Evolutionary conservation across 2,113 vertebrate species (phyloP), one percentile per base, ranked within the genome.

Genomic region (Macrotus californicus): DNA sequence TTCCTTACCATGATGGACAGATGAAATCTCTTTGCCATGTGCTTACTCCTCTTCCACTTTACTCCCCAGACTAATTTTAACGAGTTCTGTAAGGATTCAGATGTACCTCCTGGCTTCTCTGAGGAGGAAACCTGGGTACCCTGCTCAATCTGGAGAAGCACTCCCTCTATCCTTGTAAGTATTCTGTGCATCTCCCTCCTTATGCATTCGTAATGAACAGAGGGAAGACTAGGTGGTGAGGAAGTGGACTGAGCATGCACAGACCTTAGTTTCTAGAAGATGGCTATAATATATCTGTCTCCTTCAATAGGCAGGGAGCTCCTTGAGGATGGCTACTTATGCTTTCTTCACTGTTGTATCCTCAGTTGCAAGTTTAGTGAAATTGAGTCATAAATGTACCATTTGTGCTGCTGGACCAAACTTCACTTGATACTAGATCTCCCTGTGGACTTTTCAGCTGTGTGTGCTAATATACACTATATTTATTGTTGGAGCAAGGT

Each of bases 71-170:
- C 39, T 64, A 6, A 64, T 31, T 76, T 92, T 69, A 81, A 39
- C 54, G 75, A 31, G 41, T 86, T 81, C 48, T 89, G 59, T 64
- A 82, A 77, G 52, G 21, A 64, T 39, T 94, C 73, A 46, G 59
- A 48, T 22, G 19, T 10, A 67, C 26, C 24, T 81, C 11, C 59
- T 64, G 16, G 46, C 21, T 34, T 59, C 39, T 92, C 36, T 22
- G 59, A 94, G 59, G 26, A 85, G 84, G n/a, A 88, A n/a, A 50
- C 5, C 43, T 26, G 24, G 54, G 26, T 73, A 59, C 8, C 16
- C 1, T 24, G 34, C 10, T 7, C 26, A 21, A 36, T n/a, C 67
- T n/a, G 15, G 56, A 48, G 15, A 46, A n/a, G 22, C 26, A 8
- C 34, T 18, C 26, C 15, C 22, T 31, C 64, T 43, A 7, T 18